Conservation (phyloP, 2,113 vertebrate species). For the Hyaena hyaena region DNA sequence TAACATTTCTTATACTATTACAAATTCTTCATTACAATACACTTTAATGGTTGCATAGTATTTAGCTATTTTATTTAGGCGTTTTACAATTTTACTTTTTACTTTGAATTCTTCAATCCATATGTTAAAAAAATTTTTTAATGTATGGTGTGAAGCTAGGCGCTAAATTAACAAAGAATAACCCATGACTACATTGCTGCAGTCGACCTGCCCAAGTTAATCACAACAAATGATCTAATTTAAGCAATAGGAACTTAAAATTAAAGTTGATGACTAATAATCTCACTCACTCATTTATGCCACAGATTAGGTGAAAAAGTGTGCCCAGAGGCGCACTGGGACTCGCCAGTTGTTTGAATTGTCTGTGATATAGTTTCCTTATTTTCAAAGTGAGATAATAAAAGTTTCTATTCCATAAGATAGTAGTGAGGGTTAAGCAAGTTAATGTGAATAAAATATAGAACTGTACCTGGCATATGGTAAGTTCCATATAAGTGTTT, state of each 20-base stretch:
- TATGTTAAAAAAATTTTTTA: not conserved
- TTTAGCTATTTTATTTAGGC: constrained; percentile 30
- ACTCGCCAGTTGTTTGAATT: not conserved
- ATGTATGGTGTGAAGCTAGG: not conserved
- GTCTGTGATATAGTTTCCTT: not conserved
- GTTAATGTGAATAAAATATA: not conserved
- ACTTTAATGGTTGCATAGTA: constrained; percentile 6
- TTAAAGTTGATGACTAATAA: not conserved
- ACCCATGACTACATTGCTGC: not conserved
- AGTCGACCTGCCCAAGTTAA: not conserved
- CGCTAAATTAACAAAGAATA: not conserved
- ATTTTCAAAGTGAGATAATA: constrained; percentile 2
- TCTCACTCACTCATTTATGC: not conserved
- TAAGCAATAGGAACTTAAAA: not conserved
- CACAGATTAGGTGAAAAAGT: not conserved
- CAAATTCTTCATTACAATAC: not conserved
- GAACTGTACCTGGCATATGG: not conserved
- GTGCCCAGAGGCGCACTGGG: not conserved
- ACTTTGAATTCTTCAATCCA: not conserved
- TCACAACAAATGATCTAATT: not conserved
- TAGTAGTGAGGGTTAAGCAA: not conserved
- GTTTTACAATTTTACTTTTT: not conserved
- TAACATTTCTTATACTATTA: not conserved
- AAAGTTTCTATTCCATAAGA: not conserved
- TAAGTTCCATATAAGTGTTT: not conserved